phyloP scores from a whole-genome alignment of 37 sponge, comb jelly and placozoan genomes.

The Aplysina aerophoba region DNA sequence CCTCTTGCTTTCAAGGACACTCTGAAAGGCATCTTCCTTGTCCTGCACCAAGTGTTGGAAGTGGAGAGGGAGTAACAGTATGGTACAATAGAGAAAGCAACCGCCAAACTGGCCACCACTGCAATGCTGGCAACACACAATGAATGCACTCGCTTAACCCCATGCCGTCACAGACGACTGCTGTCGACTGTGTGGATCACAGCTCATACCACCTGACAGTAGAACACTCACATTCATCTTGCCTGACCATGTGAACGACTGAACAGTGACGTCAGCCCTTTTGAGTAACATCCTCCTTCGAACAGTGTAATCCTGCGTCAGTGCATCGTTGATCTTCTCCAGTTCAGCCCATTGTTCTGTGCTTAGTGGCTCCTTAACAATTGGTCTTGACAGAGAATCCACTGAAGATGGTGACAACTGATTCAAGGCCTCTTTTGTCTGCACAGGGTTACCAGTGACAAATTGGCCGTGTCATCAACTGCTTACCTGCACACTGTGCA shows the following conservation, averaged over 20 bases:
- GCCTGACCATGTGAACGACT: slow-evolving; percentile 89
- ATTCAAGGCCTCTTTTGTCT: neutral
- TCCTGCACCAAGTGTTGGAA: slow-evolving; percentile 33
- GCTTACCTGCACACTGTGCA: neutral
- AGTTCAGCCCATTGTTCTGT: slow-evolving; percentile 67
- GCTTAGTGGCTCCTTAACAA: slow-evolving; percentile 55
- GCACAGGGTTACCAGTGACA: neutral
- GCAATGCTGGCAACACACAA: neutral
- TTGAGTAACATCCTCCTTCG: slow-evolving; percentile 84
- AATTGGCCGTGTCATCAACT: neutral
- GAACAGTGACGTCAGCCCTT: slow-evolving; percentile 88
- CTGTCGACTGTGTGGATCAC: neutral
- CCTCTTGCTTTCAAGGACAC: slow-evolving; percentile 24
- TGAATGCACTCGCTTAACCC: neutral
- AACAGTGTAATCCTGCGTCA: slow-evolving; percentile 73
- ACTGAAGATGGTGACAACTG: slow-evolving; percentile 25
- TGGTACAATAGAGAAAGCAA: too few species aligned
- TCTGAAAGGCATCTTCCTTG: slow-evolving; percentile 54
- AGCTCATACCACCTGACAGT: neutral
- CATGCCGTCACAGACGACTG: neutral
- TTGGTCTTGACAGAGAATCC: slow-evolving; percentile 20
- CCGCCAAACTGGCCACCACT: neutral
- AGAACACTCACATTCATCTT: slow-evolving; percentile 51
- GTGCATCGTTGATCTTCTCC: slow-evolving; percentile 70
- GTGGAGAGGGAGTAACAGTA: neutral